Base-by-base conservation (phyloP, 2,888 invertebrate species). In the Cryptophagus acutangulus region DNA sequence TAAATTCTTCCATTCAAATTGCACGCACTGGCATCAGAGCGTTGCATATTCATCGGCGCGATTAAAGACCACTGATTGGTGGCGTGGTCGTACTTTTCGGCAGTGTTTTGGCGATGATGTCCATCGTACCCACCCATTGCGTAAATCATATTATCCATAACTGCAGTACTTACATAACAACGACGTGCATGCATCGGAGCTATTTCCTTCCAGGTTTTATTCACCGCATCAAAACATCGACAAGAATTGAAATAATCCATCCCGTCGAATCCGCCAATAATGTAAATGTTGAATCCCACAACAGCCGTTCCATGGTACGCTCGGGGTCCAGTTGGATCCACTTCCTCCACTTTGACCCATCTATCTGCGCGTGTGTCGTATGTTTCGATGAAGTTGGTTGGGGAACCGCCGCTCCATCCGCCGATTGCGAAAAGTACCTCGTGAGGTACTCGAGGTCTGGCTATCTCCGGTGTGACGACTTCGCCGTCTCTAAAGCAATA, bases 261-360 rank as follows among this genome's bases (percentile, higher is more conserved):
- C 2, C 57, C 93, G 60, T 94, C 89, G 62, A 92, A 94, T 2
- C 94, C 94, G 0, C 95, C 94, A 49, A 94, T 85, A 2, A 91
- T 83, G 68, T 86, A 93, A 49, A 95, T 88, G 58, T 84, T 81
- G 53, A 78, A 79, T 0, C 85, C 88, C 1, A 94, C 76, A 0
- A 92, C 88, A 0, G 88, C 90, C 0, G 90, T 87, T n/a, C 93
- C 93, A 62, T 94, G 94, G 66, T 94, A 94, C 0, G 92, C 93
- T 37, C 93, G 75, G 0, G 92, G 87, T 15, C 90, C 91, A 8
- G 79, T 78, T 2, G 86, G 82, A 67, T 90, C 90, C 30, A 85
- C 84, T 59, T 88, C 84, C 49, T 80, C 77, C 6, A 86, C 81
- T 73, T 80, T 81, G 35, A 90, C 84, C 91, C 92, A 92, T 33